A percentile compares a stretch with the other conserved stretches of the same genome.
phyloP scores from a whole-genome alignment of 2,888 invertebrate species.

The Zhengitettix transpicula region DNA sequence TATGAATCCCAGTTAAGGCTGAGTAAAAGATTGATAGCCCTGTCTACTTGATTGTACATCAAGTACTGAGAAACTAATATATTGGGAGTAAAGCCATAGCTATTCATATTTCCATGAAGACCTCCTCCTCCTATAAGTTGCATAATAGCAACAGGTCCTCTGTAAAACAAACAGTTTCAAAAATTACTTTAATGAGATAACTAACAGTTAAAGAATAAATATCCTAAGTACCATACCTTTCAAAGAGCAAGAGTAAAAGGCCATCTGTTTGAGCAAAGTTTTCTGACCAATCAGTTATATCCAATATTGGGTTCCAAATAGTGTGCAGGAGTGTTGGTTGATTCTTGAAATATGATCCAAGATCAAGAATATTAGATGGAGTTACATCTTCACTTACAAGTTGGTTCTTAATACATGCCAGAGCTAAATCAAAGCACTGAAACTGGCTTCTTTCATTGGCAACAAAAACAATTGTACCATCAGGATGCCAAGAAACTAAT shows the following conservation, averaged over 20 bases:
- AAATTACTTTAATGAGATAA: too few relatives aligned
- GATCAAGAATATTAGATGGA: conserved; percentile 42
- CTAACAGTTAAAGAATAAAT: too few relatives aligned
- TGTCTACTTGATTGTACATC: conserved; percentile 42
- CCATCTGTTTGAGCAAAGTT: conserved; percentile 32
- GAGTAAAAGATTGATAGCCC: conserved; percentile 46
- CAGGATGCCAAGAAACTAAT: conserved; percentile 52
- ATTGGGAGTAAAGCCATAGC: conserved; percentile 36
- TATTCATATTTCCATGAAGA: conserved; percentile 24
- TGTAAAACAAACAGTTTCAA: conserved; percentile 4
- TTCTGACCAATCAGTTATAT: conserved; percentile 24
- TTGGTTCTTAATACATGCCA: conserved; percentile 48
- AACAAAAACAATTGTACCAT: conserved; percentile 47
- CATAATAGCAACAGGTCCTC: conserved; percentile 40
- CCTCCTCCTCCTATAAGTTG: conserved; percentile 34
- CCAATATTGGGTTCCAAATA: conserved; percentile 39
- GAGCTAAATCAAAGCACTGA: conserved; percentile 57
- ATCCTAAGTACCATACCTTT: conserved; percentile 24
- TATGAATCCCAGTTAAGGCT: conserved; percentile 66
- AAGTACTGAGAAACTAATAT: conserved; percentile 47
- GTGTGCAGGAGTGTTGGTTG: conserved; percentile 37
- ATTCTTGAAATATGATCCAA: conserved; percentile 41
- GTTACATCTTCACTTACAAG: conserved; percentile 46
- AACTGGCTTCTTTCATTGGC: conserved; percentile 55
- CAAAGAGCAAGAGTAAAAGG: conserved; percentile 38